Conservation (phyloP, 2,797 vertebrate genomes). For the Lepus oiostolus region DNA sequence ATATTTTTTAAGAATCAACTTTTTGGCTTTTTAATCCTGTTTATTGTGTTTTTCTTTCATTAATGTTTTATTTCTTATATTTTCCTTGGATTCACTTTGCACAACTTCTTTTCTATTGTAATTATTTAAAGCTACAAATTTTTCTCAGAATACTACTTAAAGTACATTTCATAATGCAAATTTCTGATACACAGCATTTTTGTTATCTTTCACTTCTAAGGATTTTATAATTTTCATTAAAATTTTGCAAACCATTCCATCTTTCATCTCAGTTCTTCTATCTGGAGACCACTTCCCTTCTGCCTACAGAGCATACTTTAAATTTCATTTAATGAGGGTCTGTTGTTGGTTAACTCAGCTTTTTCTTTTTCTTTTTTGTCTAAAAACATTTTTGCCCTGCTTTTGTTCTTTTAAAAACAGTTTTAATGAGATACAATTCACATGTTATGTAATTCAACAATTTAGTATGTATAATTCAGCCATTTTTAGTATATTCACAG, state of each 20-base stretch:
- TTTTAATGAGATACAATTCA: background rate
- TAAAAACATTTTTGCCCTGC: slow-evolving; percentile 13
- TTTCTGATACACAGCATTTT: background rate
- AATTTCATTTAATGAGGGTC: slow-evolving; percentile 4
- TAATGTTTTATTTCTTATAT: background rate
- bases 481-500: background rate
- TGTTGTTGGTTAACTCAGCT: background rate
- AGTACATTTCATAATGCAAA: background rate
- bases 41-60: background rate
- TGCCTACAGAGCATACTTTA: background rate
- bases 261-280: background rate
- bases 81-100: background rate
- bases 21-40: background rate
- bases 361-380: background rate
- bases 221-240: slow-evolving; percentile 4
- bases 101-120: background rate
- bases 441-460: background rate
- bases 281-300: background rate
- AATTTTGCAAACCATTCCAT: background rate
- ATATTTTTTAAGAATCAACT: background rate
- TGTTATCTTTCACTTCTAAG: background rate
- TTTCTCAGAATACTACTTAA: background rate
- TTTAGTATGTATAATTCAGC: background rate
- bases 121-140: background rate
- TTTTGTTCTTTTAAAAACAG: background rate